phyloP scores from a whole-genome alignment of 2,797 vertebrate species.

The Xerus rutilus region DNA sequence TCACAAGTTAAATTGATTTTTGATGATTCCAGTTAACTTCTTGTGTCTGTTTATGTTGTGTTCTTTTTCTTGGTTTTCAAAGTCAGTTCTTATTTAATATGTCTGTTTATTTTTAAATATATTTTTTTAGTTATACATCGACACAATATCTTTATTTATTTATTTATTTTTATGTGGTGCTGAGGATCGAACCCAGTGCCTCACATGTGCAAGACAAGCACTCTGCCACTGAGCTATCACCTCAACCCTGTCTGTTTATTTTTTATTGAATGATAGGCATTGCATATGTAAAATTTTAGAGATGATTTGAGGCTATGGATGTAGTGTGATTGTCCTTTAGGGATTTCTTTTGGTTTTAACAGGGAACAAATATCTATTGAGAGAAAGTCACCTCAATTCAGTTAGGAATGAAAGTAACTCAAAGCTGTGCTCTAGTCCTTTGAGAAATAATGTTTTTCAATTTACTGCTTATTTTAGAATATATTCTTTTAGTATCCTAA shows the following conservation, averaged over 20 bases:
- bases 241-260: neutral
- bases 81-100: neutral
- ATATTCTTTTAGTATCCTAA: neutral
- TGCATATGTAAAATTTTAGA: neutral
- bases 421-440: neutral
- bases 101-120: neutral
- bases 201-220: too few species aligned
- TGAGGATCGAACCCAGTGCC: too few species aligned
- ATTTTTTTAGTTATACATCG: too few species aligned
- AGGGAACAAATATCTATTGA: neutral
- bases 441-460: neutral
- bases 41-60: neutral
- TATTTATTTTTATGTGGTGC: too few species aligned
- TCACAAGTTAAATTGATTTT: constrained; percentile 19
- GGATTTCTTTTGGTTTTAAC: constrained; percentile 10
- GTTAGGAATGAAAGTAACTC: neutral
- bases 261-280: neutral
- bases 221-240: too few species aligned
- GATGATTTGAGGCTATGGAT: neutral
- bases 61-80: neutral
- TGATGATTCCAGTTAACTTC: neutral
- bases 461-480: neutral
- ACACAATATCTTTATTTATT: too few species aligned
- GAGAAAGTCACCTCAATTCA: neutral
- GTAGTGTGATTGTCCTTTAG: neutral